Base-by-base conservation (phyloP, 2,888 invertebrate genomes). In the Chrysolina oricalcia region DNA sequence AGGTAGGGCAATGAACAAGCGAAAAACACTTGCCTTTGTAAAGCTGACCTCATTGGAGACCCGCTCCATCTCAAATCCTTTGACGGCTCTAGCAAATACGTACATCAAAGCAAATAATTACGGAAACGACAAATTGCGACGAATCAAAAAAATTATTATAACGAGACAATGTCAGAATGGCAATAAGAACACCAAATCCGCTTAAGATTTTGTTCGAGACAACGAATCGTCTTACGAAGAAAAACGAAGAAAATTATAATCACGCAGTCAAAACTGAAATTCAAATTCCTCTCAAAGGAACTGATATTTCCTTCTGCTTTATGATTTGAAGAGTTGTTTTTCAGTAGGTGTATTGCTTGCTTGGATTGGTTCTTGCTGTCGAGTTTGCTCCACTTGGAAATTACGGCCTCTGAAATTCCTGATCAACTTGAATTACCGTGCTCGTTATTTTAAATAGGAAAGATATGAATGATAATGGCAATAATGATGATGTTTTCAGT, bases 171-270 rank as follows among this genome's bases (percentile, higher is more conserved):
- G 81, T 81, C 81, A 79, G 79, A 78, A 78, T 72, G 79, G 79
- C 81, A 80, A 83, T 81, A 81, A 78, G 81, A 81, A 80, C 79
- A 72, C 74, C 70, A 75, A 80, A 80, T 80, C 78, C 77, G 75
- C 80, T 75, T 79, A 78, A 78, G 79, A 78, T 78, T 76, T 75
- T 72, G 65, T 66, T 69, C 75, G 79, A 81, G 79, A 83, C 80
- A 80, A 79, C 82, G 83, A 83, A 84, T 56, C 73, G 78, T 79
- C 80, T 70, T 63, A 72, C 78, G 83, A 83, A 83, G 85, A 82
- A 83, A 84, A 80, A 80, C 81, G 82, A 83, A 82, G 85, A 85
- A 85, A 86, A 85, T 86, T 86, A 86, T 84, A 82, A 83, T 81
- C 82, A 81, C 78, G 79, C 81, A 80, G 79, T 82, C 81, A 80